A percentile compares a stretch with the other conserved stretches of the same genome.
phyloP scores from a whole-genome alignment of 2,888 invertebrate species.

The Antitype chi region DNA sequence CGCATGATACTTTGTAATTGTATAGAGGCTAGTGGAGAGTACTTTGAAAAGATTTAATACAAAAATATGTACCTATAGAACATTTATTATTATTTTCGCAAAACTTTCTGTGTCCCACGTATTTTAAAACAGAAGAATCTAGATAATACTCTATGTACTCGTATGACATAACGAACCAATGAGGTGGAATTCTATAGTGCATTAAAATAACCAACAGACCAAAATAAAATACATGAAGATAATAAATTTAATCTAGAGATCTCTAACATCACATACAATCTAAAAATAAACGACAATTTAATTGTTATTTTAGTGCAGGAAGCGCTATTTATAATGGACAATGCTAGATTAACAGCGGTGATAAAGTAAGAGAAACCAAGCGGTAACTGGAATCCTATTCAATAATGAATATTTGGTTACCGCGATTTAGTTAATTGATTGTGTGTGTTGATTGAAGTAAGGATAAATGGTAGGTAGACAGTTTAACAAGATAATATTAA shows the following conservation, averaged over 20 bases:
- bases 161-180: not conserved
- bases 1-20: no score
- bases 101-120: no score
- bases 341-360: slow-evolving; percentile 19
- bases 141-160: not conserved
- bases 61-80: no score
- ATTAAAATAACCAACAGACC: not conserved
- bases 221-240: slow-evolving; percentile 11
- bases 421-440: slow-evolving; percentile 6
- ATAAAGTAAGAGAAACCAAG: slow-evolving; percentile 29
- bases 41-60: no score
- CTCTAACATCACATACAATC: slow-evolving; percentile 35
- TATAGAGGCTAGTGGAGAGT: no score
- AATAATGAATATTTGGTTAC: slow-evolving; percentile 20
- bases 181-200: not conserved
- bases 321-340: slow-evolving; percentile 23
- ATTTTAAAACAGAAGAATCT: slow-evolving; percentile 4
- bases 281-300: slow-evolving; percentile 53
- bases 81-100: no score
- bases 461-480: not conserved
- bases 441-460: no score
- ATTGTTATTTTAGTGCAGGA: slow-evolving; percentile 36
- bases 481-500: not conserved
- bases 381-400: slow-evolving; percentile 30
- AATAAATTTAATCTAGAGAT: slow-evolving; percentile 17